These are phyloP conservation scores for Patella depressa DNA, from an alignment of 2,888 invertebrate species.

Conservation along the genomic window DNA sequence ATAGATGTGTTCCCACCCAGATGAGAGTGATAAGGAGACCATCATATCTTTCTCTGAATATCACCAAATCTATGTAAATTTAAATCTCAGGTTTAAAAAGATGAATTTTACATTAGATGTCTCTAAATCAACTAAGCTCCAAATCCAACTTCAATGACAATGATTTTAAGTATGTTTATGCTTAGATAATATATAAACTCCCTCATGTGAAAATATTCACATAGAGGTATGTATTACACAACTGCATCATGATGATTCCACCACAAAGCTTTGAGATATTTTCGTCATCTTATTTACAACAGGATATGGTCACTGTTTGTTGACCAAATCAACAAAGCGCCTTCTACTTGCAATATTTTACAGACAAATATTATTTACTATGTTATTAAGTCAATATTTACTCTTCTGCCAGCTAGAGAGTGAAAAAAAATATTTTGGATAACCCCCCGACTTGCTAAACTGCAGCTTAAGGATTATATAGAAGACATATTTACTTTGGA, in stretches of 20 bases:
- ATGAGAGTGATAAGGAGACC: too few relatives aligned
- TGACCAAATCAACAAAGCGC: neutral
- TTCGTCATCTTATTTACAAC: neutral
- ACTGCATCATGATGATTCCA: neutral
- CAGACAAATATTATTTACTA: constrained; percentile 13
- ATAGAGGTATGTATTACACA: neutral
- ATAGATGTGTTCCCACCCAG: too few relatives aligned
- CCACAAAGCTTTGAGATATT: constrained; percentile 2
- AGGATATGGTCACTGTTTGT: constrained; percentile 10
- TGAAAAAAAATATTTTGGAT: constrained; percentile 5
- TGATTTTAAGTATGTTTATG: too few relatives aligned
- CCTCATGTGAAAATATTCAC: too few relatives aligned
- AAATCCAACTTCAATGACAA: too few relatives aligned
- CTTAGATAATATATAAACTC: too few relatives aligned
- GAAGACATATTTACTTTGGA: constrained; percentile 1
- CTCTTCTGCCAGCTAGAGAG: neutral
- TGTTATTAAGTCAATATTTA: constrained; percentile 10
- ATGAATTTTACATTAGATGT: too few relatives aligned
- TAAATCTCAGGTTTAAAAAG: too few relatives aligned
- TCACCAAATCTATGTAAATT: too few relatives aligned
- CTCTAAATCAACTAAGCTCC: too few relatives aligned
- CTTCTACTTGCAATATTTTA: constrained; percentile 13
- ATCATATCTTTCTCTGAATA: too few relatives aligned
- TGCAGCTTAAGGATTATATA: constrained; percentile 1
- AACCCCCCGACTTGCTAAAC: neutral